Evolutionary conservation across 2,888 invertebrate genomes (phyloP), one percentile per base, ranked within the genome.

Genomic region (Oasisia sp.): DNA sequence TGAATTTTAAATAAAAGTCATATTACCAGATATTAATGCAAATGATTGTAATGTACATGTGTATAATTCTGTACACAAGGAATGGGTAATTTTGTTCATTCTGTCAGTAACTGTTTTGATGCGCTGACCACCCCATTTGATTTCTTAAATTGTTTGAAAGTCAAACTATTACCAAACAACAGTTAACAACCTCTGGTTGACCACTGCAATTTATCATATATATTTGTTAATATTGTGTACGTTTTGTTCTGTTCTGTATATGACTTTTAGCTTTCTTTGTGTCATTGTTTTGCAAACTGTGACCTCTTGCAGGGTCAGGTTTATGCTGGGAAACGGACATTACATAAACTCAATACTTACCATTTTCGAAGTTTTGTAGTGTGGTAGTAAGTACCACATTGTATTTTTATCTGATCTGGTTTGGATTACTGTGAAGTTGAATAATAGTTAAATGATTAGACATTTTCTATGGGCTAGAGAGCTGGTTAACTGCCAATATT

Each of bases 371-470:
- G 74, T 74, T 19, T 27, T 8, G 50, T 2, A 50, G 7, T 38
- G 38, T 38, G 38, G 27, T 74, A 74, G 74, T 74, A 14, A 74
- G 27, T 74, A 19, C 74, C 27, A 19, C 27, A 7, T 50, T 50
- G 50, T 50, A 50, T 50, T 7, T 74, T 7, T 7, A 74, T 3
- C 14, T 74, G 74, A 74, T 74, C 74, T 74, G 27, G 27, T 27
- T 74, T 74, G 74, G 74, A 74, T 74, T 74, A 74, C 74, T 74
- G 74, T 74, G 74, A 74, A 27, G 74, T n/a, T 27, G 74, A 74
- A 74, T 74, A 74, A 74, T 74, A 27, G 74, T 74, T 74, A 74
- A 27, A 27, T 27, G n/a, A n/a, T 74, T 74, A 74, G 74, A 74
- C 27, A 74, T 27, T 27, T 74, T 19, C 74, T 74, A 27, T 74